phyloP scores from a whole-genome alignment of 2,113 vertebrate genomes.

The Megaleporinus macrocephalus region DNA sequence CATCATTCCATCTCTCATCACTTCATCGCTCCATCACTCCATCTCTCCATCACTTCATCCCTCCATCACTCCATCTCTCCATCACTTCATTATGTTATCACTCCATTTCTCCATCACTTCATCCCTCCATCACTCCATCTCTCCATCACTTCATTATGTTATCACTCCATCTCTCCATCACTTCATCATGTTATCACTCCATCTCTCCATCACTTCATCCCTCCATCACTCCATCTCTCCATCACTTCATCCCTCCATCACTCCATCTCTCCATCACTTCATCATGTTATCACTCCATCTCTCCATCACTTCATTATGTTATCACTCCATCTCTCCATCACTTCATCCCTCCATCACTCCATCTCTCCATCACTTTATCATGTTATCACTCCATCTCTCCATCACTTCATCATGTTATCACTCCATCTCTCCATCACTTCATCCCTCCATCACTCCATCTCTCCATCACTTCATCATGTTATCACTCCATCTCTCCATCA shows the following conservation, averaged over 20 bases:
- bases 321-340: not conserved
- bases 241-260: not conserved
- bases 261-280: not conserved
- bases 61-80: not conserved
- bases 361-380: no score
- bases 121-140: not conserved
- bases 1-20: not conserved
- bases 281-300: no score
- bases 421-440: no score
- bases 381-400: no score
- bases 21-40: not conserved
- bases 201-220: not conserved
- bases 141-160: not conserved
- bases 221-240: not conserved
- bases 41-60: no score
- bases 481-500: not conserved
- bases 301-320: no score
- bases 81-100: not conserved
- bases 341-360: constrained; percentile 9
- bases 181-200: no score
- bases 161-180: not conserved
- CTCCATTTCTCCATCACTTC: not conserved
- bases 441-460: no score
- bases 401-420: no score
- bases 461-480: no score